phyloP scores from a whole-genome alignment of 92 coral and sea anemone genomes.

The Parazoanthus atlanticus region DNA sequence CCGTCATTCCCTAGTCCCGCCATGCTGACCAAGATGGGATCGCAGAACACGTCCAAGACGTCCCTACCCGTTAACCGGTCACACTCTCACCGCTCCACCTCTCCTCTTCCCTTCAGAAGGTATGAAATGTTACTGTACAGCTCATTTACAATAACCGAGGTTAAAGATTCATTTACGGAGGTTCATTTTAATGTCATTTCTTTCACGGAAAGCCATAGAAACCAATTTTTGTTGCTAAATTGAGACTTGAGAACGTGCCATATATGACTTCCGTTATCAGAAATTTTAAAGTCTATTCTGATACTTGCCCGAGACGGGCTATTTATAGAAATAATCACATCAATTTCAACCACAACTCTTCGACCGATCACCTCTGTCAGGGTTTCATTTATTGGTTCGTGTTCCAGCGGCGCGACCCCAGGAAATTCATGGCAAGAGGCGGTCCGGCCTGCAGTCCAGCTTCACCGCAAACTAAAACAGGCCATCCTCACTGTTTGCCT shows the following conservation, averaged over 20 bases:
- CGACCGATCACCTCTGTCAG: background rate
- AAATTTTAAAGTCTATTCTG: no score
- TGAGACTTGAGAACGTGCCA: no score
- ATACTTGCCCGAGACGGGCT: no score
- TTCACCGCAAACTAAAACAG: background rate
- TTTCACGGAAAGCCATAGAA: no score
- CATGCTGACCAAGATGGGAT: slow-evolving; percentile 39
- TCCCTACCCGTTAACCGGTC: slow-evolving; percentile 28
- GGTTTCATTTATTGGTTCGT: background rate
- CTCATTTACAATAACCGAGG: no score
- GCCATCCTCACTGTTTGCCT: background rate
- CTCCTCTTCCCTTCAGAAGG: slow-evolving; percentile 33
- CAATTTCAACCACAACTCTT: no score
- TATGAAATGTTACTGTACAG: background rate
- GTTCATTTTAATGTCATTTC: no score
- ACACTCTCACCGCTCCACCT: slow-evolving; percentile 22
- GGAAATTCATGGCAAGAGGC: background rate
- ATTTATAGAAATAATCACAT: no score
- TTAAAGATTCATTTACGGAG: no score
- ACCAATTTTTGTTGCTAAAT: no score
- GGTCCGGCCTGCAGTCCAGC: no score
- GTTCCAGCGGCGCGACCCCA: background rate
- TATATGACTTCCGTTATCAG: no score
- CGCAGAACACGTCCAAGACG: slow-evolving; percentile 27
- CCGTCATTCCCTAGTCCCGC: slow-evolving; percentile 29